Conservation (phyloP, 2,888 invertebrate species). For the Diarsia mendica region DNA sequence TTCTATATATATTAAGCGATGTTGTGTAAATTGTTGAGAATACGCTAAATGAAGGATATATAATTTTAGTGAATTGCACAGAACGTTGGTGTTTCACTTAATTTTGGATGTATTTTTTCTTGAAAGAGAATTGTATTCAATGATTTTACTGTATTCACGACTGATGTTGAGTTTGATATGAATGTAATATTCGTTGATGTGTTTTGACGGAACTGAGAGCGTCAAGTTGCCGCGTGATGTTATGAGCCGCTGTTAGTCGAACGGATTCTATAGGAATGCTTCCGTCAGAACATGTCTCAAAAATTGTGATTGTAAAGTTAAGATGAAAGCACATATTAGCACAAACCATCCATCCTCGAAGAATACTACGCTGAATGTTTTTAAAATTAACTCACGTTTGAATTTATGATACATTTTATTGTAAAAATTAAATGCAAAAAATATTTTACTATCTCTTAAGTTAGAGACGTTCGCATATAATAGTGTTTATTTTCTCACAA, state of each 20-base stretch:
- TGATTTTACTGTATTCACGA: slow-evolving; percentile 86
- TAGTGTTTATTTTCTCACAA: slow-evolving; percentile 87
- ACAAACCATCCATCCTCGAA: slow-evolving; percentile 90
- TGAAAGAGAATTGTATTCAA: slow-evolving; percentile 84
- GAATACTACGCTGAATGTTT: slow-evolving; percentile 88
- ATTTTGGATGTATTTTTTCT: slow-evolving; percentile 89
- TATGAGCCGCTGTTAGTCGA: slow-evolving; percentile 46
- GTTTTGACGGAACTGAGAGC: slow-evolving; percentile 61
- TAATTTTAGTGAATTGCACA: slow-evolving; percentile 88
- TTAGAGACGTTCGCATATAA: slow-evolving; percentile 89
- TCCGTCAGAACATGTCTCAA: slow-evolving; percentile 69
- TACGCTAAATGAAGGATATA: slow-evolving; percentile 76
- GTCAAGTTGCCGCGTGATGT: slow-evolving; percentile 53
- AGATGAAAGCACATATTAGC: slow-evolving; percentile 88
- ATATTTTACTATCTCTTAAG: slow-evolving; percentile 90
- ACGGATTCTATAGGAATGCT: slow-evolving; percentile 45
- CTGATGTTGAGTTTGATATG: slow-evolving; percentile 85
- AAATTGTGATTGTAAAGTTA: slow-evolving; percentile 88
- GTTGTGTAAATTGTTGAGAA: slow-evolving; percentile 84
- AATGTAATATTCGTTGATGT: slow-evolving; percentile 78
- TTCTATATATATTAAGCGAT: slow-evolving; percentile 74
- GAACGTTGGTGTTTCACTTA: slow-evolving; percentile 90
- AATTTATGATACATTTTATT: slow-evolving; percentile 91
- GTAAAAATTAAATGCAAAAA: slow-evolving; percentile 81
- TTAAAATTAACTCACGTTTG: slow-evolving; percentile 88